Percentiles rank a stretch among this genome's conserved stretches.
These are phyloP conservation scores for Amphiura filiformis DNA, from an alignment of 35 echinoderm and acorn worm genomes.

Conservation along the genomic window DNA sequence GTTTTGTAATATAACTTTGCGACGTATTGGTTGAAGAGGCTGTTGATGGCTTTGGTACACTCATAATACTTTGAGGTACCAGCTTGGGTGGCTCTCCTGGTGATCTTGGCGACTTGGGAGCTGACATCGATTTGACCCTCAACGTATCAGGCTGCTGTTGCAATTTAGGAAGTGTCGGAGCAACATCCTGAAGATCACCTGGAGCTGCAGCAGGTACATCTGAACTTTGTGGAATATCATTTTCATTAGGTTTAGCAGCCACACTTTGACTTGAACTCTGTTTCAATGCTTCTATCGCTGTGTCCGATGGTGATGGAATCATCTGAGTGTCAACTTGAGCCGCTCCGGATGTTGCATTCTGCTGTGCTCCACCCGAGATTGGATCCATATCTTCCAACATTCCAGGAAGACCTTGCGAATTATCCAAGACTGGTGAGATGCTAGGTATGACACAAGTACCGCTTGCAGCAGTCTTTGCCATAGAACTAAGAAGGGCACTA, in stretches of 20 bases:
- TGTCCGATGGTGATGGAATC: not conserved
- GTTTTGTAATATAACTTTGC: not conserved
- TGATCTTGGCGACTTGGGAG: not conserved
- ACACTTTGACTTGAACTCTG: too few species aligned
- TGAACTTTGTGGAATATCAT: not conserved
- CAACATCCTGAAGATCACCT: not conserved
- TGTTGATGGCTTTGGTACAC: not conserved
- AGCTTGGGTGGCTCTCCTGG: not conserved
- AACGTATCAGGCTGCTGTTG: slow-evolving; percentile 1
- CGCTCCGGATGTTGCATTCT: not conserved
- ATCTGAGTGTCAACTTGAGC: not conserved
- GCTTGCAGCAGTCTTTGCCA: slow-evolving; percentile 51
- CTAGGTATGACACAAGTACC: slow-evolving; percentile 14
- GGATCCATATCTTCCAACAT: not conserved
- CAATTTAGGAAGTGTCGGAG: not conserved
- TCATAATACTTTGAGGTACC: not conserved
- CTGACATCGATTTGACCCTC: not conserved
- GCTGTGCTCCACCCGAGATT: not conserved
- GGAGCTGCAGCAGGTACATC: not conserved
- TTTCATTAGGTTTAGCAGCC: not conserved
- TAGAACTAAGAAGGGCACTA: slow-evolving; percentile 59
- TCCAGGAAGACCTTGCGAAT: not conserved
- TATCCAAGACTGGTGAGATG: not conserved
- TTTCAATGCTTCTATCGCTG: too few species aligned
- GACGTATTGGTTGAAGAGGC: not conserved